Evolutionary conservation across 2,113 vertebrate species (phyloP).

Genomic region (Elephas maximus): DNA sequence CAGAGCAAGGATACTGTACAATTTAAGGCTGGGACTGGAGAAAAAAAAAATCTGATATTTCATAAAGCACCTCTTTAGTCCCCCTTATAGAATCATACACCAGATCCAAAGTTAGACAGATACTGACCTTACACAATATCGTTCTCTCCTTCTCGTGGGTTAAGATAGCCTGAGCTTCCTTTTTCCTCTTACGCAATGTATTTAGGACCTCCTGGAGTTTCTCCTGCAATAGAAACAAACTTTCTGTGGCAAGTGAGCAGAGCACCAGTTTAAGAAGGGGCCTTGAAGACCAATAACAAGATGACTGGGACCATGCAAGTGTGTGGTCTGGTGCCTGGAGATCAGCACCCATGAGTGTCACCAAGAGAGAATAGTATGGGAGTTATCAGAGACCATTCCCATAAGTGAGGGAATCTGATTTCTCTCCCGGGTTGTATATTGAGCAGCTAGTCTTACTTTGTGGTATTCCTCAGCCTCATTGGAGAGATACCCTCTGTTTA

Average conservation of each 20-base stretch:
- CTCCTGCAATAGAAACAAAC: slow-evolving; percentile 75
- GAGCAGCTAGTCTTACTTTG: slow-evolving; percentile 67
- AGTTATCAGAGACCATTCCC: not conserved
- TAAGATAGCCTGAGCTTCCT: slow-evolving; percentile 75
- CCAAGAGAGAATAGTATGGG: accelerated
- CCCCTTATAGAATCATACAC: not conserved
- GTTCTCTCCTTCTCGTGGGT: slow-evolving; percentile 77
- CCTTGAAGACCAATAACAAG: not conserved
- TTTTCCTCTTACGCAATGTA: slow-evolving; percentile 73
- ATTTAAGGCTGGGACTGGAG: not conserved
- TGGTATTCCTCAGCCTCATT: slow-evolving; percentile 60
- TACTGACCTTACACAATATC: slow-evolving; percentile 75
- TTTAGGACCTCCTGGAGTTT: slow-evolving; percentile 73
- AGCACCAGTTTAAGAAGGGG: not conserved
- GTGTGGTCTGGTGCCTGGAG: not conserved
- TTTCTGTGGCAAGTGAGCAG: not conserved
- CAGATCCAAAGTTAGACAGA: not conserved
- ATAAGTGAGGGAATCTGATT: too few species aligned
- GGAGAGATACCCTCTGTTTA: slow-evolving; percentile 16
- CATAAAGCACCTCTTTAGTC: not conserved
- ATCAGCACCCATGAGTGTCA: too few species aligned
- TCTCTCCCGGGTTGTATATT: not conserved
- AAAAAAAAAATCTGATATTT: not conserved
- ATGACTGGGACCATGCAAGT: not conserved
- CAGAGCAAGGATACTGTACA: not conserved